Conservation (phyloP, 2,888 invertebrate species). For the Scaptomyza caliginosa region DNA sequence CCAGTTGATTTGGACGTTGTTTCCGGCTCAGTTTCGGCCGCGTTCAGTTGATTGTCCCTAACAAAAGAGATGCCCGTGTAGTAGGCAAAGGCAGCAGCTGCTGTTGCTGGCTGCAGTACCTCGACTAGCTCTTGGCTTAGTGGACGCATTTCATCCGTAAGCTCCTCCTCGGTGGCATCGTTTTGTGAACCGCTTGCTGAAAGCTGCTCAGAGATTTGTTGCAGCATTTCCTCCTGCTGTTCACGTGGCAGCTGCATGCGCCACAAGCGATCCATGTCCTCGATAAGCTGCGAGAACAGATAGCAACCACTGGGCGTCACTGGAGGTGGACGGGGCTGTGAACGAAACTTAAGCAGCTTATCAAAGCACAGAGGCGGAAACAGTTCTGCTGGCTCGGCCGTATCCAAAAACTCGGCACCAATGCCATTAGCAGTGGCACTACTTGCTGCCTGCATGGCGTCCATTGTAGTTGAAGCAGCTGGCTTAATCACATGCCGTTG, state of each 20-base stretch:
- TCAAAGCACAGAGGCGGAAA: constrained; percentile 78
- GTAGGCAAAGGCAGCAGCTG: constrained; percentile 72
- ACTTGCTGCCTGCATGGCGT: background rate
- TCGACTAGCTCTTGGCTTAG: constrained; percentile 63
- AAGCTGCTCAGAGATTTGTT: constrained; percentile 77
- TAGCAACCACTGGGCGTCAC: constrained; percentile 52
- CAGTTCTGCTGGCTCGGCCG: constrained; percentile 79
- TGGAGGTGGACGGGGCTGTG: constrained; percentile 19
- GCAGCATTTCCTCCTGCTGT: constrained; percentile 71
- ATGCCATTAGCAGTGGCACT: constrained; percentile 45
- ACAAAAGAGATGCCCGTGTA: constrained; percentile 78
- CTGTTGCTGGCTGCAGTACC: constrained; percentile 61
- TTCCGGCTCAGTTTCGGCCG: constrained; percentile 33
- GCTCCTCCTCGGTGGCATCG: constrained; percentile 35
- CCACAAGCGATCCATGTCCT: constrained; percentile 82
- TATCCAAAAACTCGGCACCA: constrained; percentile 74
- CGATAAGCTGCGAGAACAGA: constrained; percentile 81
- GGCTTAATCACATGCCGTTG: too few species aligned
- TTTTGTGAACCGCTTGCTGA: constrained; percentile 57
- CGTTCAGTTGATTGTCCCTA: constrained; percentile 57
- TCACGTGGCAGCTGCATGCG: constrained; percentile 76
- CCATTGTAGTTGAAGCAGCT: background rate
- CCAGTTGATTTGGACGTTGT: constrained; percentile 27
- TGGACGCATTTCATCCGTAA: constrained; percentile 41
- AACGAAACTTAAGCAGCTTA: constrained; percentile 78